Base-by-base conservation (phyloP, 64 coral and sea anemone genomes). In the Montipora foliosa region DNA sequence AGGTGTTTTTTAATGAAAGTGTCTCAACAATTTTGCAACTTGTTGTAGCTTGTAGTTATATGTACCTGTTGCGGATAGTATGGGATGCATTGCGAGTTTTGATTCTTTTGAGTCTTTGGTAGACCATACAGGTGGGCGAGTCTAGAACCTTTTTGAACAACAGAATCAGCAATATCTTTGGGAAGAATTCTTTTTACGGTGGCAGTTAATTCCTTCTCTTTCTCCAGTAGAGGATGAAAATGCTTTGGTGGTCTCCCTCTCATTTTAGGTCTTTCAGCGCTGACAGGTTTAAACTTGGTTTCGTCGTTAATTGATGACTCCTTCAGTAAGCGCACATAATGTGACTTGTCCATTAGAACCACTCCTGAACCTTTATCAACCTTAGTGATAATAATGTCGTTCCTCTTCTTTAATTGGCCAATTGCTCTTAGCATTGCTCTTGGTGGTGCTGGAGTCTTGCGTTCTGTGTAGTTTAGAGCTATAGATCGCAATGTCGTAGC, bases 331-430 rank as follows among this genome's bases (percentile, higher is more conserved):
- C 11, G 21, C 15, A n/a, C 8, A 68, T 90, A 90, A 66, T 90
- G 75, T 60, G 11, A 47, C 58, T 91, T 91, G 37, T 91, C 75
- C 79, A 91, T 82, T 49, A 91, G 13, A 58, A 91, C 59, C 49
- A 83, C 89, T 6, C 78, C 78, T 55, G 52, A 55, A 7, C 2
- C 52, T 10, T 55, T 55, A 55, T 55, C 52, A 55, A 10, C 6
- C 52, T 55, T 55, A 5, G 52, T 55, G 52, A 55, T 55, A 55
- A 55, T 10, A 55, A 55, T 29, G 29, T 29, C 29, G 0, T 29
- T 29, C 29, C 29, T 29, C 29, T 29, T 29, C 29, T 29, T 29
- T 29, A 29, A 29, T 29, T 29, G 29, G 29, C 29, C 29, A 29
- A 29, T 29, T 29, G 29, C 29, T 29, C 29, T 29, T 29, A 29